Evolutionary conservation across 2,888 invertebrate genomes (phyloP).

Genomic region (Caenorhabditis parvicauda): DNA sequence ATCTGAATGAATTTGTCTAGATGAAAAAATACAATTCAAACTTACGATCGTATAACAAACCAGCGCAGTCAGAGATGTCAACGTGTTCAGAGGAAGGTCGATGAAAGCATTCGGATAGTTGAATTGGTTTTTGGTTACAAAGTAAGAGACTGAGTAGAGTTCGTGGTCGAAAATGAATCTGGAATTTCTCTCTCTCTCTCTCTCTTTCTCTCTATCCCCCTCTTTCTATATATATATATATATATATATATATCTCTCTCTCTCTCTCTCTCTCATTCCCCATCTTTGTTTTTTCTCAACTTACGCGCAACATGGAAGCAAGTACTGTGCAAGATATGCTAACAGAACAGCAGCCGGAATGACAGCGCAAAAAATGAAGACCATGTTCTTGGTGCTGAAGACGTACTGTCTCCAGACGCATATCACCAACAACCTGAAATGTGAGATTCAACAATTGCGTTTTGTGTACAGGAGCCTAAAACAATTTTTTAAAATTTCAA

Average conservation of each 20-base stretch:
- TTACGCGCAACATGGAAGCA: slow-evolving; percentile 35
- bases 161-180: too few species aligned
- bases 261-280: too few species aligned
- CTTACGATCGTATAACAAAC: slow-evolving; percentile 30
- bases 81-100: slow-evolving; percentile 33
- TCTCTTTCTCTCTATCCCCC: too few species aligned
- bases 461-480: neutral
- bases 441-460: neutral
- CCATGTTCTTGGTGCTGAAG: slow-evolving; percentile 18
- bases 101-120: slow-evolving; percentile 40
- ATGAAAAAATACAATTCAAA: neutral
- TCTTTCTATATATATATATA: too few species aligned
- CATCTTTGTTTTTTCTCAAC: slow-evolving; percentile 7
- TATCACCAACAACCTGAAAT: slow-evolving; percentile 23
- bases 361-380: slow-evolving; percentile 10
- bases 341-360: slow-evolving; percentile 21
- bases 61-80: slow-evolving; percentile 21
- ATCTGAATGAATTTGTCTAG: too few species aligned
- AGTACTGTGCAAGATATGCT: slow-evolving; percentile 30
- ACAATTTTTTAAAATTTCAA: too few species aligned
- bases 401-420: slow-evolving; percentile 17
- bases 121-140: slow-evolving; percentile 10
- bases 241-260: too few species aligned
- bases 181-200: too few species aligned
- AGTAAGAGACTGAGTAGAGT: too few species aligned